Evolutionary conservation across 2,113 vertebrate species (phyloP).

Genomic region (Phoxinus phoxinus): DNA sequence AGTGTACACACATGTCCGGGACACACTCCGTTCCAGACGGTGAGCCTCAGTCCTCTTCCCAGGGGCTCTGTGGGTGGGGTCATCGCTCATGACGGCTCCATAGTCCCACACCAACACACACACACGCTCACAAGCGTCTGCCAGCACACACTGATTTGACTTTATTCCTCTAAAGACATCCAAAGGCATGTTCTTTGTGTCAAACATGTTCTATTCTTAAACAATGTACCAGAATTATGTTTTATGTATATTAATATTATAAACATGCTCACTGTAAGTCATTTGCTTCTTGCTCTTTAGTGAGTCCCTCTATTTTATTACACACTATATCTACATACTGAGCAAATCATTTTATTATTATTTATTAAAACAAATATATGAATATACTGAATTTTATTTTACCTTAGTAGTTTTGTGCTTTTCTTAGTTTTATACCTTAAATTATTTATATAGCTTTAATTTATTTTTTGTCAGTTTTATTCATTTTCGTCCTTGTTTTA

Average conservation of each 20-base stretch:
- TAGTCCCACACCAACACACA: constrained; percentile 3
- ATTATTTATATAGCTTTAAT: not conserved
- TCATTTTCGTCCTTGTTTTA: no score
- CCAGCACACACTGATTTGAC: not conserved
- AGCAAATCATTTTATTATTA: not conserved
- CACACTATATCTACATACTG: not conserved
- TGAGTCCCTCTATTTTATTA: not conserved
- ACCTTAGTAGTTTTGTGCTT: no score
- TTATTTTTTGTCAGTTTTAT: not conserved
- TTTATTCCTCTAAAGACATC: constrained; percentile 3
- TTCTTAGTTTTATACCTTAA: no score
- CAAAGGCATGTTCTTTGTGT: not conserved
- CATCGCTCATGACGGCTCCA: constrained; percentile 30
- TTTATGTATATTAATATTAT: constrained; percentile 29
- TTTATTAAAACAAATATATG: no score
- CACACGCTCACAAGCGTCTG: not conserved
- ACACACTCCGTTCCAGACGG: constrained; percentile 41
- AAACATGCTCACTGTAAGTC: not conserved
- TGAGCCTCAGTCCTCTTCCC: constrained; percentile 28
- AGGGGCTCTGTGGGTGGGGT: constrained; percentile 30
- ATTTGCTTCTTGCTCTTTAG: not conserved
- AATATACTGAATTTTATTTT: no score
- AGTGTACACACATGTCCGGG: constrained; percentile 32
- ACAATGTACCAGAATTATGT: not conserved
- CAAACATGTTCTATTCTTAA: not conserved